A percentile compares a stretch with the other conserved stretches of the same genome.
phyloP scores from a whole-genome alignment of 2,888 invertebrate genomes.

The Bembecia ichneumoniformis region DNA sequence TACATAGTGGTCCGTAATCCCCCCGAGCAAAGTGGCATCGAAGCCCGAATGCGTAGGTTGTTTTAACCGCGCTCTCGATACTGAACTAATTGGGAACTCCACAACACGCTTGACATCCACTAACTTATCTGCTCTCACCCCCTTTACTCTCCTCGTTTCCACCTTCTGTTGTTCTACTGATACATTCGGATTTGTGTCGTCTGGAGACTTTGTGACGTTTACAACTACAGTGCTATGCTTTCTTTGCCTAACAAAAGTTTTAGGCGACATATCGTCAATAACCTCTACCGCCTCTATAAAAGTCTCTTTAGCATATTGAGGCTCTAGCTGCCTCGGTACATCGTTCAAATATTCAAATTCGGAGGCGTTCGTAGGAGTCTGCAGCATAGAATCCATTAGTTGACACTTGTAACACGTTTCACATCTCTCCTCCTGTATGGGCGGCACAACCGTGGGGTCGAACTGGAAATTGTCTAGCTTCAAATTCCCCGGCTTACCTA shows the following conservation, averaged over 20 bases:
- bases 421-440: conserved; percentile 63
- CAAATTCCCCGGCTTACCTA: conserved; percentile 69
- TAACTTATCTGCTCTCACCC: conserved; percentile 17
- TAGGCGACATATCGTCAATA: conserved; percentile 38
- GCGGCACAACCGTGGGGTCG: conserved; percentile 59
- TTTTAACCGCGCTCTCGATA: conserved; percentile 13
- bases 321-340: conserved; percentile 49
- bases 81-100: conserved; percentile 74
- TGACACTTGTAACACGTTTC: conserved; percentile 68
- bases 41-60: conserved; percentile 50
- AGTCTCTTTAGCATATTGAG: conserved; percentile 50
- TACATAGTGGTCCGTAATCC: conserved; percentile 76
- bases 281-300: conserved; percentile 8
- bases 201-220: conserved; percentile 23
- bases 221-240: conserved; percentile 61
- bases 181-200: not conserved
- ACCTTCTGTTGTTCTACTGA: conserved; percentile 12
- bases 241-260: conserved; percentile 53
- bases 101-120: conserved; percentile 55
- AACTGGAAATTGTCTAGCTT: conserved; percentile 68
- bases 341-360: conserved; percentile 74
- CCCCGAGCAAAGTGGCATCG: conserved; percentile 74
- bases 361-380: conserved; percentile 85
- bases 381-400: conserved; percentile 72
- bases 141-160: conserved; percentile 14